These are phyloP conservation scores for Callospermophilus lateralis DNA, from an alignment of 2,113 vertebrate species.

Conservation along the genomic window DNA sequence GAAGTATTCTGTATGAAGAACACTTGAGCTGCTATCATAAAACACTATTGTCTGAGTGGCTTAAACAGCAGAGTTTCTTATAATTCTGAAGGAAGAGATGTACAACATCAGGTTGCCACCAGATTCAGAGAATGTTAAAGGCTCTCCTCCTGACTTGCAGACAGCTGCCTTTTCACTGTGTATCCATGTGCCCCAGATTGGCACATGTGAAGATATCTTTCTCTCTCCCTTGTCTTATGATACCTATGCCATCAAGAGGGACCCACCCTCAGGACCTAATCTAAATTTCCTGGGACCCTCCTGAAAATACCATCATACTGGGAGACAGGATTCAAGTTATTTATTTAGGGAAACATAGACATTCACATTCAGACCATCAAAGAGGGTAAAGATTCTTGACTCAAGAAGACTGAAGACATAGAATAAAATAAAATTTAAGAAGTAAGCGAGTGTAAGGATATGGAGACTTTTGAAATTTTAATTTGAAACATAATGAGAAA, in stretches of 20 bases:
- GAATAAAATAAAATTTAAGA: not conserved
- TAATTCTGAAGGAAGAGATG: no score
- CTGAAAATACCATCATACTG: not conserved
- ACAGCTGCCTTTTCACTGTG: no score
- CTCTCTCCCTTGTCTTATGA: not conserved
- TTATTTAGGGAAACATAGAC: fast-evolving
- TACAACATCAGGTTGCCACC: not conserved
- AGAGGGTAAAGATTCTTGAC: not conserved
- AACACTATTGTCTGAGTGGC: no score
- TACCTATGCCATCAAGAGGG: no score
- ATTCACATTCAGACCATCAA: not conserved
- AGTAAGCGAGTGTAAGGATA: not conserved
- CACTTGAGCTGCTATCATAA: not conserved
- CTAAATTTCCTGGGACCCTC: not conserved
- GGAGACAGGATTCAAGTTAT: not conserved
- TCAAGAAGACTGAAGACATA: not conserved
- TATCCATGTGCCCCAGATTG: not conserved
- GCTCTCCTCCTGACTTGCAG: not conserved
- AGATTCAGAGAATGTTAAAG: fast-evolving
- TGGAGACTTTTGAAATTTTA: not conserved
- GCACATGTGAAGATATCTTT: not conserved
- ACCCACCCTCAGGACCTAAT: not conserved
- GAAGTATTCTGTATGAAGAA: not conserved
- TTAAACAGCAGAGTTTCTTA: not conserved
- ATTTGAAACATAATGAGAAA: not conserved